phyloP scores from a whole-genome alignment of 2,797 vertebrate species.

The Hapalemur alaotrensis region DNA sequence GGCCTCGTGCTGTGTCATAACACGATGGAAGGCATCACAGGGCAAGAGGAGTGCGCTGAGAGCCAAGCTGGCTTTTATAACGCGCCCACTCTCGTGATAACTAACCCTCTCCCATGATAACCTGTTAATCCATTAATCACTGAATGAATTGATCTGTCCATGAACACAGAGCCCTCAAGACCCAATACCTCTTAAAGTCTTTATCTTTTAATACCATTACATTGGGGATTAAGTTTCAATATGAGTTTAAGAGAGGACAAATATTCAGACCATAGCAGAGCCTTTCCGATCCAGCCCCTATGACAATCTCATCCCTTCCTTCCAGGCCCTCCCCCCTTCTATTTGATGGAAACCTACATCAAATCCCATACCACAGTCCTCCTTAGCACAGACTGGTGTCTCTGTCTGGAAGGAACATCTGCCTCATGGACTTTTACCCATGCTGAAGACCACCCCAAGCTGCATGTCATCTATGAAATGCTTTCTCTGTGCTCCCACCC shows the following conservation, averaged over 20 bases:
- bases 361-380: not conserved
- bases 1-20: not conserved
- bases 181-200: not conserved
- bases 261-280: not conserved
- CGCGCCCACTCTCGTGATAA: not conserved
- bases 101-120: not conserved
- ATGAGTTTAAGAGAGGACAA: not conserved
- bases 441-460: not conserved
- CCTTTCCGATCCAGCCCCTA: not conserved
- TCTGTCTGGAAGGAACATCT: not conserved
- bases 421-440: not conserved
- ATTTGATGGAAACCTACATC: not conserved
- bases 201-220: not conserved
- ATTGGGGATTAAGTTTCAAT: not conserved
- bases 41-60: not conserved
- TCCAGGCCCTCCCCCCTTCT: not conserved
- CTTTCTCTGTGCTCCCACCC: rapidly evolving
- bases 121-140: not conserved
- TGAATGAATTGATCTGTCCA: not conserved
- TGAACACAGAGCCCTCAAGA: not conserved
- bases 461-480: not conserved
- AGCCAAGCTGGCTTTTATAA: not conserved
- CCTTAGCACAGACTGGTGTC: not conserved
- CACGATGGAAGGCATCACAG: not conserved
- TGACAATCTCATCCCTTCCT: not conserved